Base-by-base conservation (phyloP, 2,113 vertebrate species). In the Limnothrissa miodon region DNA sequence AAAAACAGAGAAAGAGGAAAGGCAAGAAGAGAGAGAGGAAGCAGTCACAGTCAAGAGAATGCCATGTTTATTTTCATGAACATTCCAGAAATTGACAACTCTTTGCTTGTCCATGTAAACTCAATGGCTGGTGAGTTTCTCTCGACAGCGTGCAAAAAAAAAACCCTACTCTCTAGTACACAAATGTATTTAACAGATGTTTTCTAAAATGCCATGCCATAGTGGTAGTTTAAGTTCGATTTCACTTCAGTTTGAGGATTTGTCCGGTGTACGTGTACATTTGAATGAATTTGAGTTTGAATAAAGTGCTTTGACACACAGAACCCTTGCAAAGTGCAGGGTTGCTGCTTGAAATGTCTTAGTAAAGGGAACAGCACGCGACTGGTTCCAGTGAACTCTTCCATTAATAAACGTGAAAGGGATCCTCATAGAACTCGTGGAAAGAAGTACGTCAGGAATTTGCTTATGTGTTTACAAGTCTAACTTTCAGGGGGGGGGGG, bases 1-100 rank as follows among this genome's bases (percentile, higher is more conserved):
- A 87, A 88, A 87, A 88, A 86, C 74, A 82, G 66, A 19, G 29
- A 74, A 39, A 59, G 80, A 81, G 80, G 79, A 62, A 39, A 29
- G 39, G 74, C 78, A 80, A 78, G 81, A 42, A 70, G 70, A 29
- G 81, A 83, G 59, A 56, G 82, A 82, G 81, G 70, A 45, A 78
- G 42, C 66, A 33, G 59, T 74, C 66, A 36, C 15, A 33, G 66
- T 74, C 13, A 78, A 81, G 83, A 84, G 79, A 29, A 25, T 86
- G 87, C 85, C 88, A 91, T 94, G 93, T 95, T 94, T 93, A 93
- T 93, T 94, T 94, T 93, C 87, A 88, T 80, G 87, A 93, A 93
- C 93, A 93, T 94, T 94, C 92, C 92, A 90, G 85, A 82, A 88
- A 90, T 90, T 92, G 93, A 93, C 90, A 91, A 90, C 87, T 92